Conservation (phyloP, 2,797 vertebrate genomes). For the Todus mexicanus region DNA sequence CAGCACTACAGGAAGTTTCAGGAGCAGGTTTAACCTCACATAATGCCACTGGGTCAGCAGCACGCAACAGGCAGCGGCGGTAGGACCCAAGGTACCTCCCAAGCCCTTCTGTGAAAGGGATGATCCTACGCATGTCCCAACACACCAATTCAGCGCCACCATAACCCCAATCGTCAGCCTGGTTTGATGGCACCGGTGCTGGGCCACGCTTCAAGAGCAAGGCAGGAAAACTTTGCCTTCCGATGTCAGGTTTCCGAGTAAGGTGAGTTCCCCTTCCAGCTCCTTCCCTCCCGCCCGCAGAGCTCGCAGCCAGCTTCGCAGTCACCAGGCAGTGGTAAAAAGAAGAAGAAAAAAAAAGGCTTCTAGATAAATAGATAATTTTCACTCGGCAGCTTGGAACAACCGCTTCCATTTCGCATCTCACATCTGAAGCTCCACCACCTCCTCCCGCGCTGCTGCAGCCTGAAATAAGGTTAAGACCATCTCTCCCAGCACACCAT, state of each 20-base stretch:
- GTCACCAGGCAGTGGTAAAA: neutral
- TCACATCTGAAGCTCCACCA: neutral
- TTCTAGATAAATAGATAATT: neutral
- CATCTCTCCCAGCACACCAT: neutral
- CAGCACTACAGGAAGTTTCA: neutral
- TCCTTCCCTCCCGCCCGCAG: neutral
- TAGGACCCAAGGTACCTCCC: neutral
- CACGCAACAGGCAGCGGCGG: neutral
- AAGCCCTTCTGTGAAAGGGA: neutral
- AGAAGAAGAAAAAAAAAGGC: neutral
- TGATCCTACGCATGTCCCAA: neutral
- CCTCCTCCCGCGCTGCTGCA: neutral
- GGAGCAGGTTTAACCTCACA: neutral
- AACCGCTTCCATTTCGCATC: neutral
- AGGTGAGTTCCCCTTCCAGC: neutral
- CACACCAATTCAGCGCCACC: neutral
- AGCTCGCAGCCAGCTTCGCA: neutral
- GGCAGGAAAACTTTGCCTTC: neutral
- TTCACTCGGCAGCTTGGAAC: neutral
- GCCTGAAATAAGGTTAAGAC: neutral
- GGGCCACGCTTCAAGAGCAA: neutral
- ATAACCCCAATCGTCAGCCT: fast-evolving
- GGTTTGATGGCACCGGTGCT: fast-evolving
- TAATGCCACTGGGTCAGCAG: fast-evolving
- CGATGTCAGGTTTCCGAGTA: neutral